phyloP scores from a whole-genome alignment of 2,797 vertebrate genomes.

The Amblyraja radiata region DNA sequence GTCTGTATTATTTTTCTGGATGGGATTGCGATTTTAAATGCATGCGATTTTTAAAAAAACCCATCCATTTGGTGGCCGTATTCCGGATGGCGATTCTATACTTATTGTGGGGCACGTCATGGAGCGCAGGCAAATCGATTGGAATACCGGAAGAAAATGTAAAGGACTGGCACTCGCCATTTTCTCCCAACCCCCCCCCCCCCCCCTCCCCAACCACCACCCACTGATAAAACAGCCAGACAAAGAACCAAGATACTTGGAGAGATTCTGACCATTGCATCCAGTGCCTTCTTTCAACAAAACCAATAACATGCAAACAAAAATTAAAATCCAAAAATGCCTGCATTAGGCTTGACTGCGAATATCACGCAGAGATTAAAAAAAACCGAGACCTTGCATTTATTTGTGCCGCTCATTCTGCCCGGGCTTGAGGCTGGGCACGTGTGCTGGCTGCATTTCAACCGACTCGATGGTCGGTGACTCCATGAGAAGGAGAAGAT shows the following conservation, averaged over 20 bases:
- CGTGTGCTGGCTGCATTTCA: neutral
- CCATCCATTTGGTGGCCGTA: neutral
- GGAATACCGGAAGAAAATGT: conserved; percentile 35
- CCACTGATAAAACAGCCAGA: conserved; percentile 53
- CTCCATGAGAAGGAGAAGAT: neutral
- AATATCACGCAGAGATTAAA: neutral
- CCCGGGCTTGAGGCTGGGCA: neutral
- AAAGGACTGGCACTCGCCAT: conserved; percentile 22
- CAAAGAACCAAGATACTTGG: conserved; percentile 50
- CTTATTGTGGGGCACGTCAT: neutral
- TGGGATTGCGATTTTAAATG: no score
- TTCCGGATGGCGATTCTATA: neutral
- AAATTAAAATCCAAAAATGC: neutral
- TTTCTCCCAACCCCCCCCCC: conserved; percentile 42
- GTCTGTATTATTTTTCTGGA: no score
- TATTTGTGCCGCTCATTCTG: neutral
- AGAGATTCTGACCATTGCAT: neutral
- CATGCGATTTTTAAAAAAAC: no score
- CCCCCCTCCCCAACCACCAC: conserved; percentile 42
- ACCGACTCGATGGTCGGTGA: no score
- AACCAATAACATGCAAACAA: neutral
- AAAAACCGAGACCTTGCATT: no score
- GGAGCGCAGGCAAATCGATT: conserved; percentile 8
- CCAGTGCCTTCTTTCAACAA: neutral
- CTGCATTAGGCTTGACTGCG: neutral